Percentiles rank a stretch among this genome's conserved stretches.
Conservation (phyloP, 1,140 invertebrate genomes). For the Meloidogyne chitwoodi region DNA sequence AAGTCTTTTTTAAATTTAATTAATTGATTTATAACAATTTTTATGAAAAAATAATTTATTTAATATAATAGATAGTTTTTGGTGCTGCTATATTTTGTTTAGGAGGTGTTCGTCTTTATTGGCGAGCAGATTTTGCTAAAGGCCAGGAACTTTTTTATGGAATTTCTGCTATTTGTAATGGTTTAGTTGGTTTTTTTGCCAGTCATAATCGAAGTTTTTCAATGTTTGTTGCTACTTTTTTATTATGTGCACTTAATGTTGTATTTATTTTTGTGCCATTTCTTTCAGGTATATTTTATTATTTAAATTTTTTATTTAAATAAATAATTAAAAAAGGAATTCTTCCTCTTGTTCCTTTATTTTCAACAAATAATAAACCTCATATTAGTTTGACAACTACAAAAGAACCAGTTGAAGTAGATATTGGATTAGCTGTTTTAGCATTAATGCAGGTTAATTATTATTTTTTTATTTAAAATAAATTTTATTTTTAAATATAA, state of each 20-base stretch:
- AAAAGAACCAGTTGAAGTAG: slow-evolving; percentile 21
- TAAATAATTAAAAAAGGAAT: slow-evolving; percentile 1
- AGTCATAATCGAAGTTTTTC: slow-evolving; percentile 13
- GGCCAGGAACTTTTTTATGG: slow-evolving; percentile 31
- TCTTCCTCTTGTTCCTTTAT: slow-evolving; percentile 24
- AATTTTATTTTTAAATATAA: neutral
- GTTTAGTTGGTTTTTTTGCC: slow-evolving; percentile 22
- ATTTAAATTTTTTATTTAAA: neutral
- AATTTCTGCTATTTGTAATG: slow-evolving; percentile 27
- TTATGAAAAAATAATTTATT: too few relatives aligned
- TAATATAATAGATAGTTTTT: slow-evolving; percentile 17
- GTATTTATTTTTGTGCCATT: slow-evolving; percentile 31
- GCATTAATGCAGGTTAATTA: slow-evolving; percentile 21
- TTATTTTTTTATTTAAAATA: neutral
- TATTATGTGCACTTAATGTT: slow-evolving; percentile 17
- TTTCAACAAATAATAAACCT: neutral
- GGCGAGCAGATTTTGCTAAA: slow-evolving; percentile 18
- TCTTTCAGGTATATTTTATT: slow-evolving; percentile 22
- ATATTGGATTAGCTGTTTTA: slow-evolving; percentile 16
- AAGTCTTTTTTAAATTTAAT: neutral
- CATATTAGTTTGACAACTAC: neutral
- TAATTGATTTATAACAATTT: too few relatives aligned
- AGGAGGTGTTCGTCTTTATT: slow-evolving; percentile 14
- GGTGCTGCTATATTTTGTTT: slow-evolving; percentile 20
- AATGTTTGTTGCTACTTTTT: slow-evolving; percentile 21